Evolutionary conservation across 2,888 invertebrate species (phyloP).

Genomic region (Andrena haemorrhoa): DNA sequence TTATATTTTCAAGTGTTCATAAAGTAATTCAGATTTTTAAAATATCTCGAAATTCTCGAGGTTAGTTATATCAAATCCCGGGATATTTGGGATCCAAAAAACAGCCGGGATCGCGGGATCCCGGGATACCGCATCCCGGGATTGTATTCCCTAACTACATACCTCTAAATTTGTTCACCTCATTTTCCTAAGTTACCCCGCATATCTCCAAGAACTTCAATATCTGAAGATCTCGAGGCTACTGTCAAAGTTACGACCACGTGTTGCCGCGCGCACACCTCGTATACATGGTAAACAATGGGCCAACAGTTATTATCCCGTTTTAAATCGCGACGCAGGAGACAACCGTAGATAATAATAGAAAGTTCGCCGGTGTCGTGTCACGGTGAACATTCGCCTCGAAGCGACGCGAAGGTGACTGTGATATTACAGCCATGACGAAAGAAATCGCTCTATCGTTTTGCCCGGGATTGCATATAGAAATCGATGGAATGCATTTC

Average conservation of each 20-base stretch:
- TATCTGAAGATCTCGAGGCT: conserved; percentile 14
- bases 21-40: too few species aligned
- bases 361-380: conserved; percentile 56
- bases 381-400: conserved; percentile 41
- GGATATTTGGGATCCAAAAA: too few species aligned
- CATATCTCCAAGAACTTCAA: conserved; percentile 12
- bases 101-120: too few species aligned
- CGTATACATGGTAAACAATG: conserved; percentile 52
- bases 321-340: conserved; percentile 50
- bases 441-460: conserved; percentile 47
- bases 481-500: conserved; percentile 24
- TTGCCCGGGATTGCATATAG: conserved; percentile 6
- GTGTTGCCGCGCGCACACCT: neutral
- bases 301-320: conserved; percentile 53
- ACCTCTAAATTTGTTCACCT: too few species aligned
- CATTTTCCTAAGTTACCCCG: neutral
- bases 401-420: conserved; percentile 41
- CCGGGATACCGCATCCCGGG: too few species aligned
- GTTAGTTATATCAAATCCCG: too few species aligned
- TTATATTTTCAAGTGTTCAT: too few species aligned
- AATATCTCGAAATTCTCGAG: too few species aligned
- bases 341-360: conserved; percentile 67
- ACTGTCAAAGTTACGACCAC: conserved; percentile 5
- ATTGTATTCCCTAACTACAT: too few species aligned
- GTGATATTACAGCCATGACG: conserved; percentile 39